These are phyloP conservation scores for Rhysida immarginata DNA, from an alignment of 1,140 invertebrate species.

Conservation along the genomic window DNA sequence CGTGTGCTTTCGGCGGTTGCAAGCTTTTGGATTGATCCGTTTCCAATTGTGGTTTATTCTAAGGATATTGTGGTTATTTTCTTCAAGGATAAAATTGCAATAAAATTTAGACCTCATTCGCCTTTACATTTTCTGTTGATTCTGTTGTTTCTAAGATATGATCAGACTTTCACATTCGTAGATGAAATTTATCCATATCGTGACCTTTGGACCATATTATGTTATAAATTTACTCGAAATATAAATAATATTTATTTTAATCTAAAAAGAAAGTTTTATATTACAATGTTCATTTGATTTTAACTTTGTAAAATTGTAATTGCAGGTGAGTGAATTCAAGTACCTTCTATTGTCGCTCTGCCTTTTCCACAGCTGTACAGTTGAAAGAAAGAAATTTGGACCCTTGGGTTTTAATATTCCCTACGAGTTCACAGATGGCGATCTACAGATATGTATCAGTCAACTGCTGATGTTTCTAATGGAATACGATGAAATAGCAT, in stretches of 20 bases:
- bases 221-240: background rate
- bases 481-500: slow-evolving; percentile 45
- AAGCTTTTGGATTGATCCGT: too few species aligned
- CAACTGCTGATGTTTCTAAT: slow-evolving; percentile 38
- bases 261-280: too few species aligned
- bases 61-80: too few species aligned
- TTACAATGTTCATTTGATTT: slow-evolving; percentile 16
- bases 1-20: too few species aligned
- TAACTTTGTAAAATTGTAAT: slow-evolving; percentile 25
- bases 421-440: slow-evolving; percentile 38
- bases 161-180: too few species aligned
- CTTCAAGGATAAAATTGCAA: too few species aligned
- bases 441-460: slow-evolving; percentile 32
- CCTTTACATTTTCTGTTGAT: too few species aligned
- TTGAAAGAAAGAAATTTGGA: slow-evolving; percentile 36
- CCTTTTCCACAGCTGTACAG: slow-evolving; percentile 39
- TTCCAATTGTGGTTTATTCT: too few species aligned
- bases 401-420: slow-evolving; percentile 36
- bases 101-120: too few species aligned
- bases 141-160: too few species aligned
- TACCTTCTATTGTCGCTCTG: slow-evolving; percentile 36
- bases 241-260: too few species aligned
- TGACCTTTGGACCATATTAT: background rate
- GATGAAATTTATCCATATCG: too few species aligned
- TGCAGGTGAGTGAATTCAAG: slow-evolving; percentile 47